phyloP scores from a whole-genome alignment of 2,113 vertebrate genomes.

The Neodontobutis hainanensis region DNA sequence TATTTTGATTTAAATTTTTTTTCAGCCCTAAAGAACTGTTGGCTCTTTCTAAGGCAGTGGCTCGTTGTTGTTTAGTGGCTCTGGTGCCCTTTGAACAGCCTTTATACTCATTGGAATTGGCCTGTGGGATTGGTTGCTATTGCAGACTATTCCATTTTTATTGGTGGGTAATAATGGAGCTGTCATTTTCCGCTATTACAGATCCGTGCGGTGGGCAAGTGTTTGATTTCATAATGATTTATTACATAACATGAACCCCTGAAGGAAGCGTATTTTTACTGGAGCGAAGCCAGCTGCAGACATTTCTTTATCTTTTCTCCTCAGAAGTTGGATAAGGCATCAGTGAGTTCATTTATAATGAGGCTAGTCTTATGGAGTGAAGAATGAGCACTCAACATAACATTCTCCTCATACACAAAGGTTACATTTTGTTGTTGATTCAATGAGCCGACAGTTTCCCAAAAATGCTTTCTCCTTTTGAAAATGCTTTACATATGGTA shows the following conservation, averaged over 20 bases:
- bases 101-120: not conserved
- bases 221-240: slow-evolving; percentile 42
- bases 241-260: slow-evolving; percentile 33
- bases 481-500: no score
- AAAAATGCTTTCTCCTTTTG: no score
- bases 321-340: not conserved
- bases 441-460: no score
- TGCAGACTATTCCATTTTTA: slow-evolving; percentile 15
- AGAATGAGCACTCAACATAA: not conserved
- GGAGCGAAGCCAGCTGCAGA: slow-evolving; percentile 20
- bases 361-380: not conserved
- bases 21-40: not conserved
- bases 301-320: not conserved
- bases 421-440: no score
- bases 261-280: slow-evolving; percentile 6
- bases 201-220: slow-evolving; percentile 23
- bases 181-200: slow-evolving; percentile 30
- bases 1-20: no score
- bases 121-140: slow-evolving; percentile 19
- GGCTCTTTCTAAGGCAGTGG: not conserved
- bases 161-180: slow-evolving; percentile 9
- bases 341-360: slow-evolving; percentile 3
- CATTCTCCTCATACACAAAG: no score
- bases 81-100: slow-evolving; percentile 25
- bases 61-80: slow-evolving; percentile 13